A percentile compares a stretch with the other conserved stretches of the same genome.
Conservation (phyloP, 2,888 invertebrate species). For the Panopea generosa region DNA sequence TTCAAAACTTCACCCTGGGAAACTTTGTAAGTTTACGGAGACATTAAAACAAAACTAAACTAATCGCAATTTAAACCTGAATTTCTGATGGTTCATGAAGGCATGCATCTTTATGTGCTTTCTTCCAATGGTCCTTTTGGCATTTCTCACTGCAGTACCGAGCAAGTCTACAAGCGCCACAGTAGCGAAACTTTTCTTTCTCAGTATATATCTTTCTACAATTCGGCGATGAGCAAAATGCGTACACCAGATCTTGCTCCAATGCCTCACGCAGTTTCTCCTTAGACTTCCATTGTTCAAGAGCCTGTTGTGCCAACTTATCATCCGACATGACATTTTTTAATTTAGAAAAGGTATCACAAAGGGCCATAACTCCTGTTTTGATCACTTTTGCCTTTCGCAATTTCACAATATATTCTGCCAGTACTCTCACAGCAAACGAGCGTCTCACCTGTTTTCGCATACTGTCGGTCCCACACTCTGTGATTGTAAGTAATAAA, state of each 20-base stretch:
- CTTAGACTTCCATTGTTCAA: constrained; percentile 55
- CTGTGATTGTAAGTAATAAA: constrained; percentile 34
- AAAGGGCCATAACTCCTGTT: background rate
- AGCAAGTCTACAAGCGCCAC: constrained; percentile 66
- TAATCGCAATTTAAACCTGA: background rate
- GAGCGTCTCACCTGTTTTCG: constrained; percentile 49
- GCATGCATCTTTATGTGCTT: constrained; percentile 63
- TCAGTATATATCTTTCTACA: constrained; percentile 54
- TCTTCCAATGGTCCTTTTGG: constrained; percentile 71
- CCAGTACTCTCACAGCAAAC: constrained; percentile 41
- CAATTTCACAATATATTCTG: constrained; percentile 48
- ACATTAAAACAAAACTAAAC: too few species aligned
- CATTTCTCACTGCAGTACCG: constrained; percentile 69
- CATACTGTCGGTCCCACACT: constrained; percentile 45
- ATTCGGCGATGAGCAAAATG: constrained; percentile 64
- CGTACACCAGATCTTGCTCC: constrained; percentile 31
- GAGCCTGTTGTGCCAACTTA: constrained; percentile 19
- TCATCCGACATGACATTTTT: constrained; percentile 35
- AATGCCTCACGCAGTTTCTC: constrained; percentile 48
- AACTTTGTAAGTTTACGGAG: too few species aligned
- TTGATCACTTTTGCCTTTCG: constrained; percentile 8
- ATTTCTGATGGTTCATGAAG: constrained; percentile 24
- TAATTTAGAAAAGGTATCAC: constrained; percentile 14
- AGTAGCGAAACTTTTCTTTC: constrained; percentile 60
- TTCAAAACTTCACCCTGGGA: too few species aligned